Conservation (phyloP, 1,140 invertebrate genomes). For the Drosophila tsacasi region DNA sequence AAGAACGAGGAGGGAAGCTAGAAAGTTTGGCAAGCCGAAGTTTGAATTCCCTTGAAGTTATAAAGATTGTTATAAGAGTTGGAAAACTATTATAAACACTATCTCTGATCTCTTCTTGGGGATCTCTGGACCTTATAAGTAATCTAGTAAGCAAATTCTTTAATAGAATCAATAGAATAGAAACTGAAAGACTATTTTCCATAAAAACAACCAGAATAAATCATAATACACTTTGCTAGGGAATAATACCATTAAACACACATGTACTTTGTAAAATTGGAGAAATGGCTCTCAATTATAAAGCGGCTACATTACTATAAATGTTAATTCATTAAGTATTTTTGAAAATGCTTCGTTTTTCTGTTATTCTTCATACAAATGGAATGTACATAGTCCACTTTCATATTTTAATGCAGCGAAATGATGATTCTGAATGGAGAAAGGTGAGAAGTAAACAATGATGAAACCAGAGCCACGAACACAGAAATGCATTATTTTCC, state of each 20-base stretch:
- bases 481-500: conserved; percentile 12
- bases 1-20: not conserved
- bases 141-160: not conserved
- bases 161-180: not conserved
- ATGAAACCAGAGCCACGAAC: not conserved
- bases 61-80: no score
- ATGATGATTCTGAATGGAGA: not conserved
- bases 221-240: not conserved
- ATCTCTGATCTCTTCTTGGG: no score
- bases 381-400: not conserved
- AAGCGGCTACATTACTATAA: not conserved
- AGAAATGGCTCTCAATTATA: not conserved
- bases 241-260: not conserved
- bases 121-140: not conserved
- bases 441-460: conserved; percentile 17
- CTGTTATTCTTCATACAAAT: not conserved
- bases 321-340: not conserved
- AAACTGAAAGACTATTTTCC: not conserved
- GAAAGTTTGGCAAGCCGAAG: not conserved
- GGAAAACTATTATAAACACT: not conserved
- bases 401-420: not conserved
- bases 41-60: not conserved
- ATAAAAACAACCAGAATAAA: not conserved
- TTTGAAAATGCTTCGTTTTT: not conserved
- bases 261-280: not conserved